phyloP scores from a whole-genome alignment of 2,797 vertebrate genomes.

The Ispidina picta region DNA sequence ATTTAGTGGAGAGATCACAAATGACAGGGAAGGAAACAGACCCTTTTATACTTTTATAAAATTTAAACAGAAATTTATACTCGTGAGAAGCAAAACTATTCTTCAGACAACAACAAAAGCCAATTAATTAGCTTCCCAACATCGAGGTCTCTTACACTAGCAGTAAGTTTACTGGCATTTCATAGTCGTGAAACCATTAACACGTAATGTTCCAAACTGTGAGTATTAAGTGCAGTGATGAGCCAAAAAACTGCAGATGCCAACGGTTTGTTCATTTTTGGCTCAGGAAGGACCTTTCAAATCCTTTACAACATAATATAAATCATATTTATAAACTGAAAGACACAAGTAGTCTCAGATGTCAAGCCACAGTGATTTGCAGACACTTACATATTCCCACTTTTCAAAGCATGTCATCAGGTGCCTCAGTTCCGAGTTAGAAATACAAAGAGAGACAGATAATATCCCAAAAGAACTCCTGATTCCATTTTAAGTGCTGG shows the following conservation, averaged over 20 bases:
- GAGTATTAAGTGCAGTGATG: not conserved
- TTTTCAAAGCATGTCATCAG: constrained; percentile 16
- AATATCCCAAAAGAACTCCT: not conserved
- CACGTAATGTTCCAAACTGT: not conserved
- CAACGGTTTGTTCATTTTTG: not conserved
- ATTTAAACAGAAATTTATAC: not conserved
- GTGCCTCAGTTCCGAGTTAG: not conserved
- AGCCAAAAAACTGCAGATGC: not conserved
- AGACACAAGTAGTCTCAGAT: not conserved
- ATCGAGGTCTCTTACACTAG: not conserved
- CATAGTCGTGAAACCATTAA: not conserved
- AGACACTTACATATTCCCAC: not conserved
- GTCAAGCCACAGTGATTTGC: constrained; percentile 21
- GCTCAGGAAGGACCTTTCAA: not conserved
- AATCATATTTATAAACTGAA: constrained; percentile 45
- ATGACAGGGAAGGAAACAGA: not conserved
- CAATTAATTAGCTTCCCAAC: not conserved
- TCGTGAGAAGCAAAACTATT: not conserved
- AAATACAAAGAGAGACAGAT: not conserved
- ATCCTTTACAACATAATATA: not conserved
- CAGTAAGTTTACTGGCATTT: not conserved
- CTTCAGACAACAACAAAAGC: not conserved
- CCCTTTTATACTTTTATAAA: not conserved
- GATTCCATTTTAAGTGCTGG: not conserved
- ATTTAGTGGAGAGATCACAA: not conserved